Conservation (phyloP, 2,113 vertebrate species). For the Varanus komodoensis region DNA sequence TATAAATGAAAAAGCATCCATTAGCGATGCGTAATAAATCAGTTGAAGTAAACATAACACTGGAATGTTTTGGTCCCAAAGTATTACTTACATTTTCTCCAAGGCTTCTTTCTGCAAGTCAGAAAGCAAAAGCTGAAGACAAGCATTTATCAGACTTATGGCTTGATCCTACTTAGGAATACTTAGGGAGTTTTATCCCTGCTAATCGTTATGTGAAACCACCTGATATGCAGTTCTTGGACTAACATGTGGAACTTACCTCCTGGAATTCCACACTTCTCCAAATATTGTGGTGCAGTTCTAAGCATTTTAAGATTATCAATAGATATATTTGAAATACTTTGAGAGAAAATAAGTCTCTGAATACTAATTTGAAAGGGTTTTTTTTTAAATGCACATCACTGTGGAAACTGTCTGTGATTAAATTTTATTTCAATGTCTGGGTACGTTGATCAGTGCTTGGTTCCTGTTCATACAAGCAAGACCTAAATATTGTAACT, state of each 20-base stretch:
- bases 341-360: not conserved
- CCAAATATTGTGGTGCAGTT: not conserved
- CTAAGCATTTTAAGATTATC: not conserved
- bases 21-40: conserved; percentile 19
- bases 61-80: not conserved
- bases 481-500: not conserved
- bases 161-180: not conserved
- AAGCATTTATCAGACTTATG: not conserved
- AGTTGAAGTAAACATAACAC: conserved; percentile 11
- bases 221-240: not conserved
- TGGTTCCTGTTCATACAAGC: not conserved
- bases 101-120: not conserved
- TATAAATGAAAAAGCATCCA: conserved; percentile 22
- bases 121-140: not conserved
- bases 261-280: not conserved
- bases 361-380: not conserved
- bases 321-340: not conserved
- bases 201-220: not conserved
- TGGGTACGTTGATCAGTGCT: too few species aligned
- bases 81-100: not conserved
- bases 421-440: not conserved
- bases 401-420: not conserved
- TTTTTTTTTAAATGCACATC: too few species aligned
- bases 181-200: not conserved
- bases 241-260: not conserved